Evolutionary conservation across 2,113 vertebrate species (phyloP).

Genomic region (Zootoca vivipara): DNA sequence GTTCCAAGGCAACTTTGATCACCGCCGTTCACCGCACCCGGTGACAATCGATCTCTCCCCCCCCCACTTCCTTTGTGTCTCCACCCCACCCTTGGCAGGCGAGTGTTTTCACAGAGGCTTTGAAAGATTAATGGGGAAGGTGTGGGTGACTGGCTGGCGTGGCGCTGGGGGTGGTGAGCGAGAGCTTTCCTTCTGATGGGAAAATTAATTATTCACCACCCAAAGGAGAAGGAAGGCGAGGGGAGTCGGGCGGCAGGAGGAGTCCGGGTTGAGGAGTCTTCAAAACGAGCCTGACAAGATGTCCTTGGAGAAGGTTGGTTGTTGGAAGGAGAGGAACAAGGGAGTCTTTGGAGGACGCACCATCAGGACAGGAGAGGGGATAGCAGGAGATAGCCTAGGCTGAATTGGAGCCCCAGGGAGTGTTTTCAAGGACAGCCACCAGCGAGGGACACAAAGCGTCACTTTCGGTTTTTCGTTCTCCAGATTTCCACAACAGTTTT

Average conservation of each 20-base stretch:
- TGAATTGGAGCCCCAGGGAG: neutral
- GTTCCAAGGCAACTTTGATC: neutral
- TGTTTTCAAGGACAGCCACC: too few species aligned
- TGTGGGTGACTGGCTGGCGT: neutral
- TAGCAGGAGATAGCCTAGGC: neutral
- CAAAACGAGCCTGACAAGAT: neutral
- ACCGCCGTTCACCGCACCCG: too few species aligned
- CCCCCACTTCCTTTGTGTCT: neutral
- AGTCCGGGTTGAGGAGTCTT: neutral
- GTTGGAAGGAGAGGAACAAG: neutral
- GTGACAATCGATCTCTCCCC: neutral
- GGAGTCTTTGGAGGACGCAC: neutral
- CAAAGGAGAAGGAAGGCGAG: neutral
- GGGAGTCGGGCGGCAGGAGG: too few species aligned
- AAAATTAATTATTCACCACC: constrained; percentile 38
- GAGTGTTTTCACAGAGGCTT: neutral
- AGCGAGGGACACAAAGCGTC: too few species aligned
- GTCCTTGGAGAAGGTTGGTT: neutral
- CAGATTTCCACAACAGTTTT: too few species aligned
- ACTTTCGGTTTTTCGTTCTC: too few species aligned
- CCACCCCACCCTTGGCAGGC: neutral
- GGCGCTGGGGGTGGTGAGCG: neutral
- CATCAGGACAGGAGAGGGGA: neutral
- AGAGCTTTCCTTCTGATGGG: constrained; percentile 5
- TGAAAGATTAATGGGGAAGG: constrained; percentile 22